phyloP scores from a whole-genome alignment of 2,113 vertebrate genomes.

The Vidua chalybeata region DNA sequence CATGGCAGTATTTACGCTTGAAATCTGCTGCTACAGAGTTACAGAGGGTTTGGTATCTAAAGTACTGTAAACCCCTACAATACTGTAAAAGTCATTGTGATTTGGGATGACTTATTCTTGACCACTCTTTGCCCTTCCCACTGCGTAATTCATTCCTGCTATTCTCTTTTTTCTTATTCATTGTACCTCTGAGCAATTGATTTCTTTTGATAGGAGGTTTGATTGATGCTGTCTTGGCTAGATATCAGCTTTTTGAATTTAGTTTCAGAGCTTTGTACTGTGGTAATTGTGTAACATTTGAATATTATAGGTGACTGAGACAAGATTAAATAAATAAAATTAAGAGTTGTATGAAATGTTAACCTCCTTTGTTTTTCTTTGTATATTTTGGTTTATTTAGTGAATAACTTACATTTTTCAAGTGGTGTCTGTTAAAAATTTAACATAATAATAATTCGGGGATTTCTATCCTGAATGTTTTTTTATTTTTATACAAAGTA shows the following conservation, averaged over 20 bases:
- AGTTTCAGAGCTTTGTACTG: neutral
- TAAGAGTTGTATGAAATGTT: neutral
- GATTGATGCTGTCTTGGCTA: conserved; percentile 17
- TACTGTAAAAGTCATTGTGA: neutral
- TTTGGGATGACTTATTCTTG: neutral
- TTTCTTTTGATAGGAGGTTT: conserved; percentile 9
- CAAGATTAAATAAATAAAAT: conserved; percentile 39
- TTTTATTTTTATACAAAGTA: neutral
- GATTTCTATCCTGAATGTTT: neutral
- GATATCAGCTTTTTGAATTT: neutral
- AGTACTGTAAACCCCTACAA: neutral
- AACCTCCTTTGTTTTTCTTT: conserved; percentile 2
- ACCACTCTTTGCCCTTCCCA: neutral
- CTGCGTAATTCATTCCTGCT: neutral
- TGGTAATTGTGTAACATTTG: neutral
- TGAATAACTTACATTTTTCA: conserved; percentile 20
- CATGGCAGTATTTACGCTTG: neutral
- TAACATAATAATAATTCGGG: neutral
- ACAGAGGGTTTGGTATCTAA: neutral
- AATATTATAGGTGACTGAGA: neutral
- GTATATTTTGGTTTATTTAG: neutral
- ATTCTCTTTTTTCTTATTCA: neutral
- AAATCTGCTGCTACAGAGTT: neutral
- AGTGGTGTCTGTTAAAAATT: neutral
- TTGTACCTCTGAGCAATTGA: neutral